phyloP scores from a whole-genome alignment of 2,888 invertebrate genomes.

The Selenia dentaria region DNA sequence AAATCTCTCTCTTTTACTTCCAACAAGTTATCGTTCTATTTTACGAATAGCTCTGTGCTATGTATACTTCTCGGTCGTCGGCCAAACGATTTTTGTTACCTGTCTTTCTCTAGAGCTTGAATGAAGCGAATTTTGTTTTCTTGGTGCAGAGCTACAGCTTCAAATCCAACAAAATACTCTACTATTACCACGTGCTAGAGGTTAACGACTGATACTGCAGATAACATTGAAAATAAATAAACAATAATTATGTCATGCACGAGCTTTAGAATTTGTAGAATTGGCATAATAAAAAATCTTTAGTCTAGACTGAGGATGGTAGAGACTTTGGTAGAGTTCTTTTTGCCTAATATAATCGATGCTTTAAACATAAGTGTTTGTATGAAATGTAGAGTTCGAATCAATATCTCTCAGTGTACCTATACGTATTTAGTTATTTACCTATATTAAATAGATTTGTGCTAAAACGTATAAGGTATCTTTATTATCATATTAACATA shows the following conservation, averaged over 20 bases:
- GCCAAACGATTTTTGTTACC: conserved; percentile 81
- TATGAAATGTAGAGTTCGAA: no score
- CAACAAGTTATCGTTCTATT: conserved; percentile 76
- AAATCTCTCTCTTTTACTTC: conserved; percentile 62
- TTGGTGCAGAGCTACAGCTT: conserved; percentile 82
- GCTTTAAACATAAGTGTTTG: no score
- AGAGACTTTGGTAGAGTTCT: background rate
- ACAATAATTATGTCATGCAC: conserved; percentile 46
- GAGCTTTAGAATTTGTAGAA: conserved; percentile 17
- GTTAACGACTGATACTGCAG: conserved; percentile 79
- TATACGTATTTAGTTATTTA: no score
- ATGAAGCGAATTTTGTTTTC: conserved; percentile 79
- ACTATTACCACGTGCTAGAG: conserved; percentile 78
- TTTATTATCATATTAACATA: no score
- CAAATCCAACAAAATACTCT: conserved; percentile 81
- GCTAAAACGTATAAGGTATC: no score
- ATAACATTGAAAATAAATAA: conserved; percentile 78
- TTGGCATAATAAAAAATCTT: background rate
- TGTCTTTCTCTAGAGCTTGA: conserved; percentile 84
- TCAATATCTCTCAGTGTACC: no score
- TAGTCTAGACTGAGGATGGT: background rate
- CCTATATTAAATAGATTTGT: no score
- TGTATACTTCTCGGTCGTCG: conserved; percentile 84
- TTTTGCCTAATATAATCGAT: no score
- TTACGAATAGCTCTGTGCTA: conserved; percentile 83